These are phyloP conservation scores for Chloroceryle inda DNA, from an alignment of 2,797 vertebrate genomes.

Conservation along the genomic window DNA sequence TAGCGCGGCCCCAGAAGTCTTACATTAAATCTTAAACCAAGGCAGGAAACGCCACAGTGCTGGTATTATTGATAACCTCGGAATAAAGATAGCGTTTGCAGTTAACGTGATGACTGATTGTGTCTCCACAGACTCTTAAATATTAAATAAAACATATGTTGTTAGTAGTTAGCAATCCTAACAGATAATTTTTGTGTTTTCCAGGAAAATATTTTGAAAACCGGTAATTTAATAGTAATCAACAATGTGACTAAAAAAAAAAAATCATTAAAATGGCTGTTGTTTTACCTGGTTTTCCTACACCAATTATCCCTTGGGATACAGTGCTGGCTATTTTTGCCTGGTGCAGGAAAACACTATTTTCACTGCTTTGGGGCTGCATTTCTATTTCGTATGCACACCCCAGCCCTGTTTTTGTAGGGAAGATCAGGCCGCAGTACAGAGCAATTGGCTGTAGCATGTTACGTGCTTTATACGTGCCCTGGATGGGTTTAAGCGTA, in stretches of 20 bases:
- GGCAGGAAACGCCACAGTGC: neutral
- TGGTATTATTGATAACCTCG: neutral
- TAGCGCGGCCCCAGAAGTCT: neutral
- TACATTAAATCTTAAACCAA: conserved; percentile 19
- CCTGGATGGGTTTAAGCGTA: neutral
- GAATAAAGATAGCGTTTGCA: neutral
- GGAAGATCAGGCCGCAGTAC: neutral
- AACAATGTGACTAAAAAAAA: rapidly evolving
- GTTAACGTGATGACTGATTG: neutral
- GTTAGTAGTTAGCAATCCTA: neutral
- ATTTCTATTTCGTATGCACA: neutral
- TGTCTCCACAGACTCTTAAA: neutral
- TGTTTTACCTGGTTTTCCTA: neutral
- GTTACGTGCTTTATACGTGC: neutral
- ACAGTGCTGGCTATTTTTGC: rapidly evolving
- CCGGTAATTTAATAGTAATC: neutral
- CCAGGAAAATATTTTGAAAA: neutral
- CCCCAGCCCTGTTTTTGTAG: neutral
- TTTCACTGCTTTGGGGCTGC: neutral
- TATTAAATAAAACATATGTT: neutral
- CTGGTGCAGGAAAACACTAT: neutral
- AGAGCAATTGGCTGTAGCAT: neutral
- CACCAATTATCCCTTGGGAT: neutral
- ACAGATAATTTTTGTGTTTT: neutral
- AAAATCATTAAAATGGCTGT: neutral